phyloP scores from a whole-genome alignment of 2,888 invertebrate genomes.

The Coecobrya sp. region DNA sequence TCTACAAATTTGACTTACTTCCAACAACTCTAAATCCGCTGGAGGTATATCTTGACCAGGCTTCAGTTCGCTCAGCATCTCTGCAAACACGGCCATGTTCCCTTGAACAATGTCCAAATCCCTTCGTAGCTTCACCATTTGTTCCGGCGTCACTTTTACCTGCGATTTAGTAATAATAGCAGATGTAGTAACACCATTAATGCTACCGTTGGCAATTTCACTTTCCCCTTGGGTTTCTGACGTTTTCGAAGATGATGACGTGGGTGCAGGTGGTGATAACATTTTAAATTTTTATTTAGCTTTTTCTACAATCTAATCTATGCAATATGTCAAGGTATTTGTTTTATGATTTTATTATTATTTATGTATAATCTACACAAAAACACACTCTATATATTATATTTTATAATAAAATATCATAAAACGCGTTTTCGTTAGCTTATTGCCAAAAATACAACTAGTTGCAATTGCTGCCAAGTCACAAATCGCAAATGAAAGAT shows the following conservation, averaged over 20 bases:
- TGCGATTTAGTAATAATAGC: conserved; percentile 84
- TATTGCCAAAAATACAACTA: conserved; percentile 36
- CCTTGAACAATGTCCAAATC: conserved; percentile 98
- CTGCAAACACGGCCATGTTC: conserved; percentile 97
- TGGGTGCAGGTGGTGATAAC: conserved; percentile 52
- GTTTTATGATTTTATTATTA: background rate
- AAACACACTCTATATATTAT: background rate
- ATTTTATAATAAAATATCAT: background rate
- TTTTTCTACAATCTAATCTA: background rate
- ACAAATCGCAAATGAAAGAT: conserved; percentile 12
- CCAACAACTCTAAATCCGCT: conserved; percentile 95
- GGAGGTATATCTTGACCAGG: conserved; percentile 93
- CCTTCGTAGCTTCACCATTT: conserved; percentile 95
- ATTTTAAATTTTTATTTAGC: conserved; percentile 24
- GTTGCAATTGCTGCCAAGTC: conserved; percentile 28
- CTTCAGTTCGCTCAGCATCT: conserved; percentile 97
- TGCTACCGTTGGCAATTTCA: conserved; percentile 77
- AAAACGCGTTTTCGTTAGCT: background rate
- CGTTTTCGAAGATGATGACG: conserved; percentile 35
- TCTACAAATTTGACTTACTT: conserved; percentile 90
- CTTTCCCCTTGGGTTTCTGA: conserved; percentile 43
- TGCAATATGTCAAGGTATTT: background rate
- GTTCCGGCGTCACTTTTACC: conserved; percentile 91
- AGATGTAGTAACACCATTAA: conserved; percentile 59
- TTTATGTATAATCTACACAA: conserved; percentile 15